phyloP scores from a whole-genome alignment of 2,797 vertebrate species.

The Babyrousa celebensis region DNA sequence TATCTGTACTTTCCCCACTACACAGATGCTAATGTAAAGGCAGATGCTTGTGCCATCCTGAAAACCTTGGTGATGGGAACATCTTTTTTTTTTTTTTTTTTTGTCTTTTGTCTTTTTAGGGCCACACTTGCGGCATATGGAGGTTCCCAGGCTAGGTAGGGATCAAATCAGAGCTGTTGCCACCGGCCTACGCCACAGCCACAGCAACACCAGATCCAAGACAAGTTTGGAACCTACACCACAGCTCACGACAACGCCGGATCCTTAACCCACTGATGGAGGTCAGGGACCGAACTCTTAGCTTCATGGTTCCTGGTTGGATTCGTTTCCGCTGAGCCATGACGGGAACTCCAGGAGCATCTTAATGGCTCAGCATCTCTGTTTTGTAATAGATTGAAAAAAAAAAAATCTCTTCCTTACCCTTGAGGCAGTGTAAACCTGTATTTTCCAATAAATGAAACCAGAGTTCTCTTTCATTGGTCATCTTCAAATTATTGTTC shows the following conservation, averaged over 20 bases:
- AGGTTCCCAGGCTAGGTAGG: no score
- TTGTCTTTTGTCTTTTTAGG: no score
- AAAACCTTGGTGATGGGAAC: neutral
- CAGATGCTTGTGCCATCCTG: neutral
- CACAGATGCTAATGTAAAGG: neutral
- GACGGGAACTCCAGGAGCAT: neutral
- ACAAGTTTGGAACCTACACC: no score
- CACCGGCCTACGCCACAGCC: no score
- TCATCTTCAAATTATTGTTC: neutral
- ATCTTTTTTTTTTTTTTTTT: neutral
- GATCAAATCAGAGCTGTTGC: no score
- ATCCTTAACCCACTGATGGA: no score
- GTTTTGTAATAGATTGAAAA: neutral
- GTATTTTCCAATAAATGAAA: neutral
- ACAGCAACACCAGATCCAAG: no score
- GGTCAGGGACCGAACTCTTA: no score
- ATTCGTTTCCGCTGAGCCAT: no score
- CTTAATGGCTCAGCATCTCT: neutral
- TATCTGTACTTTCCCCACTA: neutral
- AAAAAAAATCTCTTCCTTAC: neutral
- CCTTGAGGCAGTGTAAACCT: neutral
- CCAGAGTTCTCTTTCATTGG: neutral
- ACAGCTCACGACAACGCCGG: no score
- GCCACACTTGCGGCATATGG: no score
- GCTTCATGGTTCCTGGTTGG: no score